Base-by-base conservation (phyloP, 2,797 vertebrate genomes). In the Acrossocheilus wenchowensis region DNA sequence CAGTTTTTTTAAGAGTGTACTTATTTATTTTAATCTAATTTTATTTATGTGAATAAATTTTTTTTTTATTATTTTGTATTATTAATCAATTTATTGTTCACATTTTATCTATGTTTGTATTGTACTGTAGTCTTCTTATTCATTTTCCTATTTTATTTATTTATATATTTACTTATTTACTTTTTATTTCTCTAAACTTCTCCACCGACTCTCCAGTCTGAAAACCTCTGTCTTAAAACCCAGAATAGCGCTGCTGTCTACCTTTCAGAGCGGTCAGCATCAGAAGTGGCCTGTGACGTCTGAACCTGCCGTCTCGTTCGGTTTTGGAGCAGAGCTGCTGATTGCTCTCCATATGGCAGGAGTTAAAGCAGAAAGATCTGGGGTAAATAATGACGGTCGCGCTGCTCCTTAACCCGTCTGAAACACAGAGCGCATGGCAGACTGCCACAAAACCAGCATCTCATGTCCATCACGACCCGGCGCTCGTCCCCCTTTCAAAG, bases 351-450 rank as follows among this genome's bases (percentile, higher is more conserved):
- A 89, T 89, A 90, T 88, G 82, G 89, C 86, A 89, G 88, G 30
- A 82, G 84, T 91, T 90, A 91, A 92, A 92, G 88, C 54, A 75
- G 21, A 54, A 2, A 50, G 91, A 92, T 94, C 93, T 89, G 94
- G 93, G 93, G 89, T 87, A 80, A 91, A 87, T 89, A 85, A 88
- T 84, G 87, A 89, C 92, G 92, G 93, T 94, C 91, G 90, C 48
- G 86, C 86, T 92, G 90, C 90, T 88, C 90, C 89, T 90, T 89
- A 91, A 88, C 91, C 78, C 82, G 3, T 87, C 91, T 73, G 69
- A 57, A 48, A 75, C 62, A 36, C 9, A 2, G 26, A 82, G 64
- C 36, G 6, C 17, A 43, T 73, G 81, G 81, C 66, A 60, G 52
- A 69, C 81, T 15, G 80, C 73, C 86, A 80, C 81, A 57, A 41